Evolutionary conservation across 1,140 invertebrate genomes (phyloP).

Genomic region (Drosophila chauvacae): DNA sequence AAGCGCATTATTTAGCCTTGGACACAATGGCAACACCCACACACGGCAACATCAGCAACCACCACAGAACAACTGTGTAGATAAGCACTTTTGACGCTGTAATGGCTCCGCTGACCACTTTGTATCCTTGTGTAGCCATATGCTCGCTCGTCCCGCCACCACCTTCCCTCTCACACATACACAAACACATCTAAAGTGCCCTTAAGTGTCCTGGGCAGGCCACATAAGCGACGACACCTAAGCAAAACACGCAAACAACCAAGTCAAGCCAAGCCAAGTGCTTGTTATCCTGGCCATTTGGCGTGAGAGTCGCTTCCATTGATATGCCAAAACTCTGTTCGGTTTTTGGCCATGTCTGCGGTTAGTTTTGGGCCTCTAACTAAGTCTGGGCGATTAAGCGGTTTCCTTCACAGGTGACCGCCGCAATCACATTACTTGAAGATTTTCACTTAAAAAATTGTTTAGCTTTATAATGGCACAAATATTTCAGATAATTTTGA

Average conservation of each 20-base stretch:
- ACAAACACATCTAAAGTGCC: slow-evolving; percentile 71
- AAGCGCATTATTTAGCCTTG: slow-evolving; percentile 78
- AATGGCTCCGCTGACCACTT: slow-evolving; percentile 69
- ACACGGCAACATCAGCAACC: slow-evolving; percentile 37
- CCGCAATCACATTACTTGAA: background rate
- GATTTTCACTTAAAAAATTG: too few relatives aligned
- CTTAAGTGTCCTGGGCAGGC: slow-evolving; percentile 76
- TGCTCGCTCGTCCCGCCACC: slow-evolving; percentile 20
- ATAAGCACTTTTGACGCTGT: slow-evolving; percentile 71
- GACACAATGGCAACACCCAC: slow-evolving; percentile 47
- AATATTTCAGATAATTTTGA: background rate
- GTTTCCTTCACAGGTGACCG: background rate
- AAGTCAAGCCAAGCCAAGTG: slow-evolving; percentile 50
- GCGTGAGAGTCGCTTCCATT: slow-evolving; percentile 63
- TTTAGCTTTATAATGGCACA: too few relatives aligned
- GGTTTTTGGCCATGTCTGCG: slow-evolving; percentile 16
- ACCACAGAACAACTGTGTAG: slow-evolving; percentile 54
- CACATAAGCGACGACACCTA: slow-evolving; percentile 81
- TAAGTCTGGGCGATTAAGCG: slow-evolving; percentile 9
- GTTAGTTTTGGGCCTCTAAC: slow-evolving; percentile 23
- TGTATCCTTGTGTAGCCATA: slow-evolving; percentile 51
- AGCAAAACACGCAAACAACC: slow-evolving; percentile 76
- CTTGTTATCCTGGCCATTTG: slow-evolving; percentile 63
- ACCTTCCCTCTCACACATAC: slow-evolving; percentile 11
- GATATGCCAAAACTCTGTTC: slow-evolving; percentile 46